These are phyloP conservation scores for Catostylus mosaicus DNA, from an alignment of 30 jellyfish, hydroid and myxozoan species.

Conservation along the genomic window DNA sequence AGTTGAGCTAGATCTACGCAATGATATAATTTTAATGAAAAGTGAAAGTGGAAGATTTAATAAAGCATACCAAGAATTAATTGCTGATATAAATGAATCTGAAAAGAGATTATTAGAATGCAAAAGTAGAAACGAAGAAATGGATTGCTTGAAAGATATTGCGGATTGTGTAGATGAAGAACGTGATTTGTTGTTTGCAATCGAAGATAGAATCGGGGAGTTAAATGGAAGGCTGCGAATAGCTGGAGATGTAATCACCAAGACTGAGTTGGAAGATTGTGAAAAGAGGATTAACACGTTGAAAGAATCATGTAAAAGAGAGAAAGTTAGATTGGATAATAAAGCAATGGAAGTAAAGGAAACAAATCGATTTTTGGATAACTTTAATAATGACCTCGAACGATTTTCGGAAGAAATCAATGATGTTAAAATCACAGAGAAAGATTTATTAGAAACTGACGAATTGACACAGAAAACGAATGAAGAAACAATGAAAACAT, in stretches of 20 bases:
- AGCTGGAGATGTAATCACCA: conserved; percentile 8
- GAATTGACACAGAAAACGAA: not conserved
- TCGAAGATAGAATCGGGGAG: conserved; percentile 13
- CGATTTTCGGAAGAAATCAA: not conserved
- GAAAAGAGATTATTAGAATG: not conserved
- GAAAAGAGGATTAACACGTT: not conserved
- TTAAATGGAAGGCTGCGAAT: conserved; percentile 3
- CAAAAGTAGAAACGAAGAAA: not conserved
- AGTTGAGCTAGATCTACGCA: not conserved
- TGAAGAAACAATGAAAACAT: not conserved
- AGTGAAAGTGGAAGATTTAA: conserved; percentile 28
- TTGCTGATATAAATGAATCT: not conserved
- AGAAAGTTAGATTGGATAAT: not conserved
- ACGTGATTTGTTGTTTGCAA: not conserved
- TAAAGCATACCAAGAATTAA: conserved; percentile 20
- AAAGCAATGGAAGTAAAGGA: not conserved
- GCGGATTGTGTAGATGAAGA: not conserved
- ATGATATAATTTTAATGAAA: conserved; percentile 20
- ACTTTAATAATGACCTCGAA: not conserved
- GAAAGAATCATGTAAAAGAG: not conserved
- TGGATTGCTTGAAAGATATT: not conserved
- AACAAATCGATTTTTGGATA: not conserved
- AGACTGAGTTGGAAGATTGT: conserved; percentile 1
- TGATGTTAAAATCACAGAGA: not conserved
- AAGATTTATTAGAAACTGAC: not conserved